Conservation (phyloP, 2,113 vertebrate genomes). For the Ursus arctos region DNA sequence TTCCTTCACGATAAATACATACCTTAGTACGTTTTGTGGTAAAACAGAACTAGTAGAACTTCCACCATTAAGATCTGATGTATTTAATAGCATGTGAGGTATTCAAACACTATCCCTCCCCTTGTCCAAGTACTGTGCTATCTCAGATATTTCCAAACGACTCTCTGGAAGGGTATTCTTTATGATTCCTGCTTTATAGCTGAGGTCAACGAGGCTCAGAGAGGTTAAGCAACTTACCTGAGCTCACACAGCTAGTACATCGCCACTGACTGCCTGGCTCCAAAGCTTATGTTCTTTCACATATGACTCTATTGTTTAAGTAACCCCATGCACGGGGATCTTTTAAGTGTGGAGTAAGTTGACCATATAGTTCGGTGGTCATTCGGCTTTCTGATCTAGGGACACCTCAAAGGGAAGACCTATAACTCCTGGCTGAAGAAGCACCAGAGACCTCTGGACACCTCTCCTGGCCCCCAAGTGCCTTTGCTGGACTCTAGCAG, state of each 20-base stretch:
- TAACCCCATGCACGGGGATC: not conserved
- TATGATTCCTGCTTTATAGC: not conserved
- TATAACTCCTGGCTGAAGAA: not conserved
- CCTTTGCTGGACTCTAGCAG: not conserved
- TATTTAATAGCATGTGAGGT: not conserved
- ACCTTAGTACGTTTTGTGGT: not conserved
- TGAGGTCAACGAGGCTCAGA: not conserved
- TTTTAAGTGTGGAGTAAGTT: not conserved
- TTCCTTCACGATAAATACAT: not conserved
- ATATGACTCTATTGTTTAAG: not conserved
- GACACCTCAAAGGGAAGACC: not conserved
- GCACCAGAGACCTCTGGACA: not conserved
- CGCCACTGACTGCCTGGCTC: not conserved
- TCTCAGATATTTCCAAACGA: not conserved
- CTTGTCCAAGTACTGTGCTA: not conserved
- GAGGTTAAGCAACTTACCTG: not conserved
- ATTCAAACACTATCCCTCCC: not conserved
- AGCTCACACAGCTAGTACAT: not conserved
- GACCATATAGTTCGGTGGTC: not conserved
- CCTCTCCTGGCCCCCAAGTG: not conserved
- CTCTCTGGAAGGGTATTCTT: not conserved
- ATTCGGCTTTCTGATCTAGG: not conserved
- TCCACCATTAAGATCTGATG: not conserved
- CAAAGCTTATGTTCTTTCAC: not conserved
- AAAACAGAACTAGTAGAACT: slow-evolving; percentile 34